Base-by-base conservation (phyloP, 2,113 vertebrate genomes). In the Ardeotis arabs region DNA sequence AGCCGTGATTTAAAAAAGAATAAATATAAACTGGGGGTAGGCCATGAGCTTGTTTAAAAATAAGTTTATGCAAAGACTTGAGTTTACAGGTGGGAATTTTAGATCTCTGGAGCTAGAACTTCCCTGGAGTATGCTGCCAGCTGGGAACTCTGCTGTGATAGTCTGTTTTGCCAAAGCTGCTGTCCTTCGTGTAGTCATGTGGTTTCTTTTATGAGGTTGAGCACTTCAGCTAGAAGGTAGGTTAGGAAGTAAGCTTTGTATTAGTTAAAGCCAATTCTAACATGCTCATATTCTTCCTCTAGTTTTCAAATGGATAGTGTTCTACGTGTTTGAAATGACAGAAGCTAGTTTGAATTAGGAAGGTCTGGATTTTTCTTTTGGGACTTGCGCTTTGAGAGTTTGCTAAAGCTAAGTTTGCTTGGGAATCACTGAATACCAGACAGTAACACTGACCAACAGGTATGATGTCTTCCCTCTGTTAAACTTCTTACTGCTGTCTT, bases 11-110 rank as follows among this genome's bases (percentile, higher is more conserved):
- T 81, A 3, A 52, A 44, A 52, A 47, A 53, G 41, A 35, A 13
- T 2, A 6, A 2, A 15, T 2, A 7, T 7, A 19, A 76, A 64
- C 20, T 76, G 19, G 60, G 3, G 4, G 28, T 9, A 10, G 18
- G 13, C 49, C 25, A 44, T 47, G 25, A 94, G 19, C 49, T 86
- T 7, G 1, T 76, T 83, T 12, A 73, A 89, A 88, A n/a, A 15
- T 16, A 64, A 31, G 10, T 69, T 80, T 55, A 29, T 66, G 27
- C 14, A 49, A 44, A 76, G 21, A 18, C 33, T 83, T 75, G 10
- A 9, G 28, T 52, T 84, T 59, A 29, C 3, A 52, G 25, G 28
- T 52, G 12, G 18, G 53, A 31, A 35, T 64, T 56, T 28, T 31
- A 90, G 62, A 35, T 14, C 7, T 25, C 55, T 45, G 41, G 49